Percentiles rank a stretch among this genome's conserved stretches.
phyloP scores from a whole-genome alignment of 2,113 vertebrate species.

The Callipepla squamata region DNA sequence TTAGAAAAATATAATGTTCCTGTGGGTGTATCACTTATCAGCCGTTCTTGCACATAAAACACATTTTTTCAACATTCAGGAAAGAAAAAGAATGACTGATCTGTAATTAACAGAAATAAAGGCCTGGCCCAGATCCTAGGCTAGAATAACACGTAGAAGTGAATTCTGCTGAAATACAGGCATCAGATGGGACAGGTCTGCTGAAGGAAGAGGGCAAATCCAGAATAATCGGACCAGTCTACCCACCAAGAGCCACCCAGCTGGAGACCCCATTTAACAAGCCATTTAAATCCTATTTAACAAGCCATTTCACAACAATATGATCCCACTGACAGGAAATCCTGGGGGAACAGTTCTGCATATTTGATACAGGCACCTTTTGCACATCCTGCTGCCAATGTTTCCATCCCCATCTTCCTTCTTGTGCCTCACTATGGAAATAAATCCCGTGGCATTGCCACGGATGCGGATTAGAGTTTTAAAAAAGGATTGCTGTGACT shows the following conservation, averaged over 20 bases:
- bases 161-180: constrained; percentile 24
- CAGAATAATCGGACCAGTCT: constrained; percentile 36
- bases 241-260: constrained; percentile 39
- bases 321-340: constrained; percentile 44
- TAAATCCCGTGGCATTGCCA: background rate
- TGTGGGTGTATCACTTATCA: constrained; percentile 67
- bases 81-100: constrained; percentile 65
- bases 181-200: constrained; percentile 13
- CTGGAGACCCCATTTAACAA: constrained; percentile 43
- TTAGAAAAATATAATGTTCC: constrained; percentile 66
- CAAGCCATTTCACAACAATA: constrained; percentile 68
- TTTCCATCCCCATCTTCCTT: background rate
- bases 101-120: constrained; percentile 66
- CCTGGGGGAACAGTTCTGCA: constrained; percentile 28
- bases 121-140: constrained; percentile 43
- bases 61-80: constrained; percentile 52
- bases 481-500: background rate
- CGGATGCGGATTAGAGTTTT: background rate
- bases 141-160: constrained; percentile 28
- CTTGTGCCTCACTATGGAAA: background rate
- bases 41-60: constrained; percentile 60
- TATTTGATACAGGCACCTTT: background rate
- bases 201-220: constrained; percentile 39
- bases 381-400: background rate
- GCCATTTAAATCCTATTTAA: constrained; percentile 68